These are phyloP conservation scores for Charadrius vociferus DNA, from an alignment of 2,113 vertebrate species.

Conservation along the genomic window DNA sequence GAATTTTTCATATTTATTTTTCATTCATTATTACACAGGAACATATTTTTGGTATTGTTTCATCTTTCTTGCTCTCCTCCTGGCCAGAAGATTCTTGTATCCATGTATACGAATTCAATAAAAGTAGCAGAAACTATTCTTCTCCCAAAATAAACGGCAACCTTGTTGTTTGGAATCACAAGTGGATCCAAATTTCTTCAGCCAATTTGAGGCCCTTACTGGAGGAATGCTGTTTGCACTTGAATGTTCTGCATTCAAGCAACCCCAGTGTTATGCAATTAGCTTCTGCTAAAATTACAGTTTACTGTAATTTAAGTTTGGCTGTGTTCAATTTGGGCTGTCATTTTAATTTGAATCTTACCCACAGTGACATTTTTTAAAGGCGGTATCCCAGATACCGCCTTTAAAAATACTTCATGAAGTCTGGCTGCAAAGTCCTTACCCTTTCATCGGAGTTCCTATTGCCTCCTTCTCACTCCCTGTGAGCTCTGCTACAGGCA, in stretches of 20 bases:
- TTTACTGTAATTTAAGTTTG: not conserved
- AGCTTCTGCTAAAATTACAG: not conserved
- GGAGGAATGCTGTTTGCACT: not conserved
- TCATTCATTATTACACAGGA: not conserved
- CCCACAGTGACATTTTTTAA: not conserved
- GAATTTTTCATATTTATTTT: not conserved
- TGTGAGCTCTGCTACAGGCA: not conserved
- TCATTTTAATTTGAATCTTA: not conserved
- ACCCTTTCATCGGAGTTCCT: not conserved
- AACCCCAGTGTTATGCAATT: not conserved
- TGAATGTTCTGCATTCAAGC: not conserved
- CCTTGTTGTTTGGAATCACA: not conserved
- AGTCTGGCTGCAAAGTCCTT: not conserved
- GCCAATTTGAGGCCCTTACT: not conserved
- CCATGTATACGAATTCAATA: not conserved
- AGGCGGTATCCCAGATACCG: accelerated
- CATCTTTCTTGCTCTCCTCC: not conserved
- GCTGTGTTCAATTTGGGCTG: not conserved
- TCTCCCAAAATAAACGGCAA: not conserved
- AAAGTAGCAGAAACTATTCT: not conserved
- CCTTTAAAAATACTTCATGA: too few relatives aligned
- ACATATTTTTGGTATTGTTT: not conserved
- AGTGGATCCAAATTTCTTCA: not conserved
- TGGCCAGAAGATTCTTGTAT: not conserved
- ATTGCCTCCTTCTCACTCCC: not conserved